These are phyloP conservation scores for Urocyon cinereoargenteus DNA, from an alignment of 2,797 vertebrate species.

Conservation along the genomic window DNA sequence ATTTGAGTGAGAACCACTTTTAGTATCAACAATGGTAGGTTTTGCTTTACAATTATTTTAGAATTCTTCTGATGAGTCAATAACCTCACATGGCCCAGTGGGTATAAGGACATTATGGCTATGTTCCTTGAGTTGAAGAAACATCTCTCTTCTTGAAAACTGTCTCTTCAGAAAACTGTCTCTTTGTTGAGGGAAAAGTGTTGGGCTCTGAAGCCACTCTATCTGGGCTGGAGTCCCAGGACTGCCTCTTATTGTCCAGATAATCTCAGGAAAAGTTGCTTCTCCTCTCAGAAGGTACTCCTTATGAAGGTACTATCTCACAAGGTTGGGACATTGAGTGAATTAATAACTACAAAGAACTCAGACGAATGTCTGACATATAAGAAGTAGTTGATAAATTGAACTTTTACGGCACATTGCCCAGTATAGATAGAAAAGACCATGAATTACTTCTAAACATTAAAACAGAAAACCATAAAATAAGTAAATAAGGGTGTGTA, in stretches of 20 bases:
- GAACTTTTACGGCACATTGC: background rate
- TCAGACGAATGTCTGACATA: background rate
- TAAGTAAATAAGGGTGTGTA: background rate
- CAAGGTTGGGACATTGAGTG: background rate
- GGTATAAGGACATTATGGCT: background rate
- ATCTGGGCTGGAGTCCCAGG: background rate
- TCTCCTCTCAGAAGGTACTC: background rate
- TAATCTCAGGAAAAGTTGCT: background rate
- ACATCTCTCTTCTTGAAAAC: background rate
- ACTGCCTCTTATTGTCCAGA: background rate
- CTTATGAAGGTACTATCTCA: background rate
- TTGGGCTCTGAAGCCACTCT: background rate
- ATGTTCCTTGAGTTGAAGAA: background rate
- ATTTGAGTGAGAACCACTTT: background rate
- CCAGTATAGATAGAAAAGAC: background rate
- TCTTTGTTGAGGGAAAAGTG: background rate
- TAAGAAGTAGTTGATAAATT: background rate
- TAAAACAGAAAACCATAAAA: background rate
- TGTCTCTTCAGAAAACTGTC: background rate
- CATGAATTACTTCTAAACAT: background rate
- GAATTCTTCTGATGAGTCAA: background rate
- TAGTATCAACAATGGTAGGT: background rate
- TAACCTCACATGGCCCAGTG: background rate
- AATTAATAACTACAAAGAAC: background rate
- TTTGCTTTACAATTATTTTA: background rate